Percentiles rank a stretch among this genome's conserved stretches.
Evolutionary conservation across 2,113 vertebrate genomes (phyloP).

Genomic region (Boulengeromyrus knoepffleri): DNA sequence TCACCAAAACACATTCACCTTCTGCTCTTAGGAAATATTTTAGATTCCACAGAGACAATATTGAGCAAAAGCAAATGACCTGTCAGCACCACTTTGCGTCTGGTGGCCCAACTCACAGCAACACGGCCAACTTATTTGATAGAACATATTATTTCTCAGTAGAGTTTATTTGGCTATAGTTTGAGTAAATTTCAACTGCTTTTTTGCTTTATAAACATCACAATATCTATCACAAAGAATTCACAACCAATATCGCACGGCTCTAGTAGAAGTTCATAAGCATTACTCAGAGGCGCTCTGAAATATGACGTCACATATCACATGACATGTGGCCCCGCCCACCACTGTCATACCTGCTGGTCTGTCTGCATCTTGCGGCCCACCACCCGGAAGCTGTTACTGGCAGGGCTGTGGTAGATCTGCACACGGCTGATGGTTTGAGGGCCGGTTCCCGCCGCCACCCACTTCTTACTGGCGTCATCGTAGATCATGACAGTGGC

Average conservation of each 20-base stretch:
- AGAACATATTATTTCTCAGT: not conserved
- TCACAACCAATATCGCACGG: not conserved
- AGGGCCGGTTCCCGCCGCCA: slow-evolving; percentile 71
- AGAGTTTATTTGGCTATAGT: not conserved
- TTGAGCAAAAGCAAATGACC: not conserved
- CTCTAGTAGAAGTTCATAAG: not conserved
- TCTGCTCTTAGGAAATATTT: not conserved
- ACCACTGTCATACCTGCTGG: slow-evolving; percentile 68
- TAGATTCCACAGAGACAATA: not conserved
- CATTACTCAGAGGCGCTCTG: not conserved
- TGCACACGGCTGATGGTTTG: slow-evolving; percentile 79
- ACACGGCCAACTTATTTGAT: not conserved
- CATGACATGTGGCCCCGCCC: not conserved
- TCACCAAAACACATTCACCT: not conserved
- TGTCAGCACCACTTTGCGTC: not conserved
- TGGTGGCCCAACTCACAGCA: not conserved
- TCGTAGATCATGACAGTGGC: slow-evolving; percentile 88
- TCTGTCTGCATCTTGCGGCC: slow-evolving; percentile 81
- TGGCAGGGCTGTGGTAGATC: slow-evolving; percentile 77
- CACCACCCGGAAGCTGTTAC: slow-evolving; percentile 78
- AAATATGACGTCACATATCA: not conserved
- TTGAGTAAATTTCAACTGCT: not conserved
- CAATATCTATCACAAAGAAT: not conserved
- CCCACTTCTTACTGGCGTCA: slow-evolving; percentile 78
- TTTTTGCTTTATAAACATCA: not conserved